These are phyloP conservation scores for Caenorhabditis briggsae DNA, from an alignment of 1,140 invertebrate species.

Conservation along the genomic window DNA sequence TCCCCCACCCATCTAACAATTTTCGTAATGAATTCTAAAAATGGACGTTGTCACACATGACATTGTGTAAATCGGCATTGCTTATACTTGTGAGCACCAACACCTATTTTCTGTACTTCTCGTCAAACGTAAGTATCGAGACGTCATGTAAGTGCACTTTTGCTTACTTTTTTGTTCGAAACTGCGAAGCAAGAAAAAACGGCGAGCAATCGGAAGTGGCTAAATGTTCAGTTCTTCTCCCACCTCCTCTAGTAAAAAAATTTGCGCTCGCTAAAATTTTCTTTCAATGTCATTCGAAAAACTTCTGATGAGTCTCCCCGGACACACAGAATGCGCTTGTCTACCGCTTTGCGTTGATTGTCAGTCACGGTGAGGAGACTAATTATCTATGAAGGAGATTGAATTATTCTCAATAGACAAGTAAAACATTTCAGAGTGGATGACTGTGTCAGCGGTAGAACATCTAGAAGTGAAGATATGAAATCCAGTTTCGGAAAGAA, in stretches of 20 bases:
- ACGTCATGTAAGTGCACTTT: conserved; percentile 36
- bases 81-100: conserved; percentile 1
- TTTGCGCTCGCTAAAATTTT: neutral
- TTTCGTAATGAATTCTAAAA: neutral
- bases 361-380: conserved; percentile 2
- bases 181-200: conserved; percentile 33
- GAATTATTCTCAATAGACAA: neutral
- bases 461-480: conserved; percentile 29
- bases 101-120: neutral
- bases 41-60: conserved; percentile 1
- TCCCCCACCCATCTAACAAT: neutral
- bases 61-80: neutral
- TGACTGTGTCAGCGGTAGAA: conserved; percentile 27
- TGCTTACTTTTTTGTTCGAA: conserved; percentile 49
- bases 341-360: conserved; percentile 35
- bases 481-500: conserved; percentile 38
- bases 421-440: neutral
- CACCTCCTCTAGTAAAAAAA: neutral
- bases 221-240: conserved; percentile 19
- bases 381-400: neutral
- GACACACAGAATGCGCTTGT: conserved; percentile 31
- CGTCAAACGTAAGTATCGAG: conserved; percentile 16
- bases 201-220: conserved; percentile 41
- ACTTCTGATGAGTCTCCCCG: conserved; percentile 49
- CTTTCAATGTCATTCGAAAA: conserved; percentile 37